Percentiles rank a stretch among this genome's conserved stretches.
These are phyloP conservation scores for Drosophila fuyamai DNA, from an alignment of 1,140 invertebrate species.

Conservation along the genomic window DNA sequence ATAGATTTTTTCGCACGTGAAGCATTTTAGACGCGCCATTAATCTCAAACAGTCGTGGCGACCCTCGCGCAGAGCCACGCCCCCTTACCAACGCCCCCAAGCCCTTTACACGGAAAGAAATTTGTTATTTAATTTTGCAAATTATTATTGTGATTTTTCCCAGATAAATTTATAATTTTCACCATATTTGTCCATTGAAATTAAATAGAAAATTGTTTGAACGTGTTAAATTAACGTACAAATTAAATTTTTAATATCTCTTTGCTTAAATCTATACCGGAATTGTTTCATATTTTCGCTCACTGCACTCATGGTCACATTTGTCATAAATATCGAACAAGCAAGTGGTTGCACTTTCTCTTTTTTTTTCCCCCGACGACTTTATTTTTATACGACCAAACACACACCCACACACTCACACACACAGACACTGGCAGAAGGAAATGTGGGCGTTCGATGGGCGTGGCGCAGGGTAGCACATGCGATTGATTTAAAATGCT, in stretches of 20 bases:
- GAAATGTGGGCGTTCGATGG: neutral
- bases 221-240: neutral
- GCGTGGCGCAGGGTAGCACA: conserved; percentile 25
- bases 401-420: conserved; percentile 24
- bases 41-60: conserved; percentile 56
- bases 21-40: conserved; percentile 66
- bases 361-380: neutral
- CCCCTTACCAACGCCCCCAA: neutral
- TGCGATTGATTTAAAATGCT: conserved; percentile 76
- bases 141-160: no score
- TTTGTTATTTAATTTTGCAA: neutral
- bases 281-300: neutral
- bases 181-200: no score
- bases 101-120: neutral
- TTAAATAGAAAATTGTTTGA: no score
- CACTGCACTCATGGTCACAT: conserved; percentile 48
- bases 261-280: neutral
- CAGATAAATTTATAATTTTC: neutral
- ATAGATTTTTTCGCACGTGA: conserved; percentile 65
- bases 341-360: conserved; percentile 35
- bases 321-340: conserved; percentile 78
- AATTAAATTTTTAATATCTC: neutral
- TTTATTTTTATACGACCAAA: conserved; percentile 29
- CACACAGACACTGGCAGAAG: neutral
- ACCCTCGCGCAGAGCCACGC: conserved; percentile 28